Base-by-base conservation (phyloP, 2,113 vertebrate species). In the Gymnogyps californianus region DNA sequence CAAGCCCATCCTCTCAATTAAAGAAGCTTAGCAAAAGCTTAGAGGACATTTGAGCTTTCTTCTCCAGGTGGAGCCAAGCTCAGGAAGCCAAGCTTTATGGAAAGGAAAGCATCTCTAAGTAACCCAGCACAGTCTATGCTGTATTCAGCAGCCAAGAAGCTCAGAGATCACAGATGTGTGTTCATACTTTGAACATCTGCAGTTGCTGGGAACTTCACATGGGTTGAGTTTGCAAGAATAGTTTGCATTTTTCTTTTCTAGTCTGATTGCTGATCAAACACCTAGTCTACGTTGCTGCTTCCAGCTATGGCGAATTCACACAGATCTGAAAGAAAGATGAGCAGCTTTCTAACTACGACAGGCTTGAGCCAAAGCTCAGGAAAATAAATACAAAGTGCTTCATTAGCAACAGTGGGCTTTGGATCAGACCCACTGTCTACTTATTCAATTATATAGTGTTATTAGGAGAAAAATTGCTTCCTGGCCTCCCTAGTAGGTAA, bases 401-500 rank as follows among this genome's bases (percentile, higher is more conserved):
- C 67, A 83, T 93, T 91, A 96, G 51, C 57, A 91, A 79, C 32
- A 57, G 29, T 36, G 75, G 76, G 26, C 16, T 93, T 82, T 78
- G 85, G 69, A 61, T 82, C 69, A 95, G 81, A 72, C 36, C 29
- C 28, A 29, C 66, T 65, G 58, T 83, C 78, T 88, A 93, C 52
- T 89, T 95, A 89, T 26, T 67, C 80, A 96, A 74, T 95, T 93
- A 70, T 57, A 42, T 17, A 66, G n/a, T 38, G 40, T 58, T 46
- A 72, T 69, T 81, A 80, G 58, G 61, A 91, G 64, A 84, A 96
- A 95, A 93, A 92, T 32, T 89, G 36, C 42, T 94, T 94, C 65
- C 74, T 78, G 75, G 10, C 54, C 69, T 96, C 79, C 66, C 28
- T 42, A 24, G 62, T 17, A 89, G 44, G 66, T 85, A 93, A 92